Percentiles rank a stretch among this genome's conserved stretches.
These are phyloP conservation scores for Platerodrilus igneus DNA, from an alignment of 2,888 invertebrate species.

Conservation along the genomic window DNA sequence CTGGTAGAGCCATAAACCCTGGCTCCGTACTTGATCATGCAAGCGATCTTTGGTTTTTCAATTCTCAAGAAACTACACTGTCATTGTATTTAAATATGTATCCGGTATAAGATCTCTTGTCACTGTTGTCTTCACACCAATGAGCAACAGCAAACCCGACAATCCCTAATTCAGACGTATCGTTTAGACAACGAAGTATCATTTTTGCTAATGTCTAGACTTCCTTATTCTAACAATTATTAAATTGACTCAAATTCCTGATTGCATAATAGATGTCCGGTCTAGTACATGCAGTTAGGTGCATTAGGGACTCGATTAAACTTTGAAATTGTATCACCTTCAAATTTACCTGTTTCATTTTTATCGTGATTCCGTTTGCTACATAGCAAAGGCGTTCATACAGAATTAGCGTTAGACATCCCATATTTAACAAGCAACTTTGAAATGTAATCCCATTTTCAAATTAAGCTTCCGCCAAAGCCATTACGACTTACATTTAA, in stretches of 20 bases:
- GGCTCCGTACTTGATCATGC: too few relatives aligned
- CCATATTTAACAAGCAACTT: neutral
- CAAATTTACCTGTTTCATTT: neutral
- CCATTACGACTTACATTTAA: neutral
- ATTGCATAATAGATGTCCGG: neutral
- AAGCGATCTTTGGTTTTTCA: too few relatives aligned
- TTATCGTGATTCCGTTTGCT: too few relatives aligned
- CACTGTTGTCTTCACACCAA: neutral
- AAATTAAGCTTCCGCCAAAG: neutral
- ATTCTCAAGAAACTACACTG: too few relatives aligned
- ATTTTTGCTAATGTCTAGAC: neutral
- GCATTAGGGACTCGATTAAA: neutral
- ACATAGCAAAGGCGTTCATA: neutral
- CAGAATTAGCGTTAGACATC: neutral
- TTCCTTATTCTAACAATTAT: slow-evolving; percentile 1
- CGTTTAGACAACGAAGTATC: neutral
- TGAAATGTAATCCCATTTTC: neutral
- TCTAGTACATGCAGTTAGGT: neutral
- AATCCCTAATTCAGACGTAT: neutral
- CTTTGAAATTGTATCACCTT: neutral
- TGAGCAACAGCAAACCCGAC: slow-evolving; percentile 1
- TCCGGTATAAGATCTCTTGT: slow-evolving; percentile 1
- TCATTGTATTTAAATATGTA: neutral
- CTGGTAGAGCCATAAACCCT: too few relatives aligned
- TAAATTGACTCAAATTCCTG: neutral